Evolutionary conservation across 2,888 invertebrate species (phyloP), one percentile per base, ranked within the genome.

Genomic region (Apotomis capreana): DNA sequence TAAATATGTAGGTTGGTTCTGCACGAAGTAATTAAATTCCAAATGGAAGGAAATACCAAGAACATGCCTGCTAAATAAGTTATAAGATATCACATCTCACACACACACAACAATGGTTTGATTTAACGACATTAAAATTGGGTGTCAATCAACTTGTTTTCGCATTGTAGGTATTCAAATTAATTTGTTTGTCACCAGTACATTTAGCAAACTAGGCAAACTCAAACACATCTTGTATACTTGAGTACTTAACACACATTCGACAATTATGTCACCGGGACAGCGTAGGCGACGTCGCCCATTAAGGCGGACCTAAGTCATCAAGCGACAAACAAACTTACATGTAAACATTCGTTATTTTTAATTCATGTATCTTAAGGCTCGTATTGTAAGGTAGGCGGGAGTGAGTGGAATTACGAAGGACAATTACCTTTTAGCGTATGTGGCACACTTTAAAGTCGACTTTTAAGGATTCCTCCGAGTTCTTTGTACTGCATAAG

Each of bases 341-440:
- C 77, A 76, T 59, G 78, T 80, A 84, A 87, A 86, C 85, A 84
- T 86, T 84, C 82, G 81, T 84, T 85, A 85, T 80, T 80, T 78
- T 82, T 78, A 78, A 83, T 82, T 81, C 78, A 78, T 79, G 74
- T 76, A 78, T 78, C 78, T 75, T 78, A 75, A 77, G 81, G 77
- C 78, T 80, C 77, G 82, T 79, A 81, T 81, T 82, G 79, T 75
- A 67, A 49, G 49, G 83, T 80, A 81, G 83, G 84, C 83, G 84
- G 70, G 78, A 74, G 77, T 73, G 78, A 79, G 76, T 76, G 79
- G 79, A 76, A 76, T 74, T 69, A 55, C 77, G 82, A 85, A 87
- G 85, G 86, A 83, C 82, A 78, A 74, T 57, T 68, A 61, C 70
- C 70, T 74, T 73, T 68, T 68, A 60, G 73, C 70, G 64, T 57